These are phyloP conservation scores for Parnassius glacialis DNA, from an alignment of 2,888 invertebrate species.

Conservation along the genomic window DNA sequence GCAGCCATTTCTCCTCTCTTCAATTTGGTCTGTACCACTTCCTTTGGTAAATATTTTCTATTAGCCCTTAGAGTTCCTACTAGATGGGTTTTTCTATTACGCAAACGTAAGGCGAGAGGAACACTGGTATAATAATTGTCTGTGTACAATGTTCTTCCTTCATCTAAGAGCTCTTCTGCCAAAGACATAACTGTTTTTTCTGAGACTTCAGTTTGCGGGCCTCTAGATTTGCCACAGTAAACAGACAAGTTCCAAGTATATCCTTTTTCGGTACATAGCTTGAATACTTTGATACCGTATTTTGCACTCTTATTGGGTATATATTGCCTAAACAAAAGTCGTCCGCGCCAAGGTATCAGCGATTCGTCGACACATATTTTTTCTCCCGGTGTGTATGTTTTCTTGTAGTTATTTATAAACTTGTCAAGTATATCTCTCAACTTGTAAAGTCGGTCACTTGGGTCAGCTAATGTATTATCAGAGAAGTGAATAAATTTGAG, in stretches of 20 bases:
- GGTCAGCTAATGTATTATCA: conserved; percentile 25
- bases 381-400: conserved; percentile 27
- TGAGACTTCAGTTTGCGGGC: conserved; percentile 24
- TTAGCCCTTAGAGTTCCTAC: background rate
- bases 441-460: conserved; percentile 26
- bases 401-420: conserved; percentile 30
- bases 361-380: conserved; percentile 16
- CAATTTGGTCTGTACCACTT: background rate
- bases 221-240: conserved; percentile 31
- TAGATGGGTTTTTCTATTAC: conserved; percentile 24
- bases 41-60: no score
- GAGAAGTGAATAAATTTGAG: conserved; percentile 31
- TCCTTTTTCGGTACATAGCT: conserved; percentile 36
- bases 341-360: conserved; percentile 18
- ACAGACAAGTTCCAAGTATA: conserved; percentile 36
- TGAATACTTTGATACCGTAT: conserved; percentile 38
- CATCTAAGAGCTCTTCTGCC: conserved; percentile 26
- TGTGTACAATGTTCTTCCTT: conserved; percentile 32
- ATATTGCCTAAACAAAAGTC: conserved; percentile 27
- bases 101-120: conserved; percentile 21
- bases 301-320: no score
- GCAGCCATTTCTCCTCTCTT: conserved; percentile 28
- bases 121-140: conserved; percentile 35
- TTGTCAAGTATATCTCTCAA: conserved; percentile 27
- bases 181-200: conserved; percentile 29